Evolutionary conservation across 2,797 vertebrate species (phyloP).

Genomic region (Darevskia nairensis): DNA sequence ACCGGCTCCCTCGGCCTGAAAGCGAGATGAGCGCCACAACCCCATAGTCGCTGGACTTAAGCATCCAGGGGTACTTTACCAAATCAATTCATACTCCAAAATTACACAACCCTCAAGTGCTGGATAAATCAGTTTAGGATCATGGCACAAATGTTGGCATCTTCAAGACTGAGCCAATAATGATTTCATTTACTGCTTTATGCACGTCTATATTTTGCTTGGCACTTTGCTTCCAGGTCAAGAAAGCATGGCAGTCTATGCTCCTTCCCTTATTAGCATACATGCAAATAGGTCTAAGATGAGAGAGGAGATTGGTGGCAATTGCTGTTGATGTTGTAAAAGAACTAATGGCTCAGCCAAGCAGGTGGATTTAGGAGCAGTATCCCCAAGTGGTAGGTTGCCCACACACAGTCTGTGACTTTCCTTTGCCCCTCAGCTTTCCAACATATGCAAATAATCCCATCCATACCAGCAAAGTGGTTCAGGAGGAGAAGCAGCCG

Average conservation of each 20-base stretch:
- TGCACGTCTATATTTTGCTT: background rate
- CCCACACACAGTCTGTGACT: background rate
- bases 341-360: background rate
- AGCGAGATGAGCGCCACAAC: too few species aligned
- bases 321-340: background rate
- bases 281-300: background rate
- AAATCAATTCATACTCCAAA: too few species aligned
- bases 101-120: too few species aligned
- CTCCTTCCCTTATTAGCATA: background rate
- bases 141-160: accelerated
- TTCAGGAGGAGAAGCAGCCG: background rate
- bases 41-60: too few species aligned
- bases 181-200: background rate
- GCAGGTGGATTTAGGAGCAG: background rate
- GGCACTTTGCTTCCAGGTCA: background rate
- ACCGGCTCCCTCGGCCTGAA: too few species aligned
- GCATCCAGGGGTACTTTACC: too few species aligned
- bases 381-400: background rate
- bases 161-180: background rate
- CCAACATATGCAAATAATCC: background rate
- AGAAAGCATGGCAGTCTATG: background rate
- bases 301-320: background rate
- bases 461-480: background rate
- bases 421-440: background rate
- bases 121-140: background rate